A percentile compares a stretch with the other conserved stretches of the same genome.
phyloP scores from a whole-genome alignment of 2,888 invertebrate species.

The Meiosimyza decipiens region DNA sequence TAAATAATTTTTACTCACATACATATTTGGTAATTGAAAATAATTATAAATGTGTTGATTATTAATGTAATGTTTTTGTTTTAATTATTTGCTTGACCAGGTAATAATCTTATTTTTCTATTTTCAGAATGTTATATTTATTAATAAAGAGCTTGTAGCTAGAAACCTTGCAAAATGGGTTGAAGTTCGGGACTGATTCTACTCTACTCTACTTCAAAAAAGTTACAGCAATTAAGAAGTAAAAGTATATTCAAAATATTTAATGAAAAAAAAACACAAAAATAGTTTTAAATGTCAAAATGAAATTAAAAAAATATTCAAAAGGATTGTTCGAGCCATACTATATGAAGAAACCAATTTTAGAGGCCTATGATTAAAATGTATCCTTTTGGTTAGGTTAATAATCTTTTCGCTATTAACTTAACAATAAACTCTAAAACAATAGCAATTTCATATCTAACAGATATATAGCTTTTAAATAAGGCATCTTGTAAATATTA shows the following conservation, averaged over 20 bases:
- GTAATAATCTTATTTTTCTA: conserved; percentile 41
- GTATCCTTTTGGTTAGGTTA: neutral
- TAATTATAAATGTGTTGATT: too few species aligned
- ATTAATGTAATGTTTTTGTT: too few species aligned
- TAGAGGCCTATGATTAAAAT: neutral
- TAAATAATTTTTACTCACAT: too few species aligned
- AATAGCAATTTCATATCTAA: neutral
- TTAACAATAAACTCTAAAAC: neutral
- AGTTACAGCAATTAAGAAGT: conserved; percentile 32
- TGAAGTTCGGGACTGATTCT: conserved; percentile 62
- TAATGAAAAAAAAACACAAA: conserved; percentile 28
- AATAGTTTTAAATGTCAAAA: conserved; percentile 39
- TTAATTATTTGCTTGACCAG: too few species aligned
- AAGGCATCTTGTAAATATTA: conserved; percentile 26
- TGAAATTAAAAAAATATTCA: neutral
- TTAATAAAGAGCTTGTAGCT: conserved; percentile 88
- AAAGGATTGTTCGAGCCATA: conserved; percentile 28
- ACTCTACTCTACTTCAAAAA: conserved; percentile 47
- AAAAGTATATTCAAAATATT: conserved; percentile 29
- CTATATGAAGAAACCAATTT: conserved; percentile 3
- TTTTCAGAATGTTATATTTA: conserved; percentile 81
- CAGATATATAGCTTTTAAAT: conserved; percentile 8
- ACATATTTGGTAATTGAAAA: too few species aligned
- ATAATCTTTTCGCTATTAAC: neutral
- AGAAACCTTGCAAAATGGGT: conserved; percentile 85